Evolutionary conservation across 2,888 invertebrate genomes (phyloP).

Genomic region (Ennomos quercinarius): DNA sequence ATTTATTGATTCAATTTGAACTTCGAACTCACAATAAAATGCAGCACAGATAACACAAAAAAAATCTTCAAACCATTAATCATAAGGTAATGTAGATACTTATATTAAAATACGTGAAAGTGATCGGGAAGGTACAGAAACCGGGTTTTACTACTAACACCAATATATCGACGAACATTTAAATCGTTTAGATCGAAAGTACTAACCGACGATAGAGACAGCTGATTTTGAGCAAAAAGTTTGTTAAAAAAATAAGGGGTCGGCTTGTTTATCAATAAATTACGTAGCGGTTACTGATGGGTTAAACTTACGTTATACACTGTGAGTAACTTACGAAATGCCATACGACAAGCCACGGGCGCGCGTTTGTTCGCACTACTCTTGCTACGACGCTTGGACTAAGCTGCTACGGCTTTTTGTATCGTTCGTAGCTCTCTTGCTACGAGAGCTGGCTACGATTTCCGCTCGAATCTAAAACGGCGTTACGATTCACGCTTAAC

Average conservation of each 20-base stretch:
- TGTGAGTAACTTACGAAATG: constrained; percentile 80
- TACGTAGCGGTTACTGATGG: constrained; percentile 78
- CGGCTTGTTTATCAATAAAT: constrained; percentile 72
- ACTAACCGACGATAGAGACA: constrained; percentile 63
- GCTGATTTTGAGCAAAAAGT: constrained; percentile 82
- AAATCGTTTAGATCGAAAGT: constrained; percentile 56
- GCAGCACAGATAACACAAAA: constrained; percentile 84
- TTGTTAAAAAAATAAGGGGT: constrained; percentile 80
- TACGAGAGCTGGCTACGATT: background rate
- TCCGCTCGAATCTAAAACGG: too few relatives aligned
- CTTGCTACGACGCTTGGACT: constrained; percentile 46
- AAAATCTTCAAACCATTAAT: constrained; percentile 76
- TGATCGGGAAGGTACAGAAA: constrained; percentile 71
- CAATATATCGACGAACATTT: constrained; percentile 64
- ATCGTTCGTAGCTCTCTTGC: background rate
- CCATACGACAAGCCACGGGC: constrained; percentile 79
- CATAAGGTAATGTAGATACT: constrained; percentile 65
- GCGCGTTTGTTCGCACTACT: constrained; percentile 60
- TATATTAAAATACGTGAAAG: constrained; percentile 77
- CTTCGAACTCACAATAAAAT: constrained; percentile 85
- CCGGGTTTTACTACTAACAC: constrained; percentile 67
- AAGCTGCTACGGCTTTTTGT: background rate
- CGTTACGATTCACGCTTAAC: too few relatives aligned
- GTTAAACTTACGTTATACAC: constrained; percentile 81
- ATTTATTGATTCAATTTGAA: constrained; percentile 86